Percentiles rank a stretch among this genome's conserved stretches.
Evolutionary conservation across 2,113 vertebrate species (phyloP).

Genomic region (Cariama cristata): DNA sequence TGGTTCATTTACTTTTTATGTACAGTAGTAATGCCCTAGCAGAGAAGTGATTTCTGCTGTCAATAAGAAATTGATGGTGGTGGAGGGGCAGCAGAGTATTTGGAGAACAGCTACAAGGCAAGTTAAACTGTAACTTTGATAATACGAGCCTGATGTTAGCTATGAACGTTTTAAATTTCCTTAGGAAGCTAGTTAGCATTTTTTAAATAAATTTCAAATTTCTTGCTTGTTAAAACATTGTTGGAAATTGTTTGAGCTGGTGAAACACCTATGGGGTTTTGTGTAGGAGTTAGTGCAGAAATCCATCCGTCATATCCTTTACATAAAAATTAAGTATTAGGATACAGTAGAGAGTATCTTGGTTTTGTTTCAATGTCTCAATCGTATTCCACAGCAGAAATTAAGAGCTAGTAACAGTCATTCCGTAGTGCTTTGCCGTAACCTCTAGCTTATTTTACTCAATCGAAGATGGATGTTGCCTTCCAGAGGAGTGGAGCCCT

Average conservation of each 20-base stretch:
- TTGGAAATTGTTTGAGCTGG: neutral
- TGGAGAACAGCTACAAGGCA: neutral
- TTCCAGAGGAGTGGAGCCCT: neutral
- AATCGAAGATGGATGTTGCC: neutral
- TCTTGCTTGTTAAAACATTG: neutral
- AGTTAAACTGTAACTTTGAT: neutral
- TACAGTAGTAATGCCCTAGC: neutral
- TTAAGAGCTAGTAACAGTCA: fast-evolving
- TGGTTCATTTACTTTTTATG: neutral
- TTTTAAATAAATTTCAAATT: neutral
- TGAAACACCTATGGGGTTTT: neutral
- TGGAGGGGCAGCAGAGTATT: neutral
- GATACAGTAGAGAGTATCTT: neutral
- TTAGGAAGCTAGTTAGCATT: neutral
- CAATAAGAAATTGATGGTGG: neutral
- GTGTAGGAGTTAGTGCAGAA: neutral
- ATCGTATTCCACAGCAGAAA: fast-evolving
- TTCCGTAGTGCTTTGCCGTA: fast-evolving
- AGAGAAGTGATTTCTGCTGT: neutral
- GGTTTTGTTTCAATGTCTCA: neutral
- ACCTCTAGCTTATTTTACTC: fast-evolving
- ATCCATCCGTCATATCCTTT: neutral
- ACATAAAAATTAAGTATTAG: neutral
- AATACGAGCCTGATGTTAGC: neutral
- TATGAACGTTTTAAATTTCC: neutral